Evolutionary conservation across 2,888 invertebrate species (phyloP).

Genomic region (Lasioglossum morio): DNA sequence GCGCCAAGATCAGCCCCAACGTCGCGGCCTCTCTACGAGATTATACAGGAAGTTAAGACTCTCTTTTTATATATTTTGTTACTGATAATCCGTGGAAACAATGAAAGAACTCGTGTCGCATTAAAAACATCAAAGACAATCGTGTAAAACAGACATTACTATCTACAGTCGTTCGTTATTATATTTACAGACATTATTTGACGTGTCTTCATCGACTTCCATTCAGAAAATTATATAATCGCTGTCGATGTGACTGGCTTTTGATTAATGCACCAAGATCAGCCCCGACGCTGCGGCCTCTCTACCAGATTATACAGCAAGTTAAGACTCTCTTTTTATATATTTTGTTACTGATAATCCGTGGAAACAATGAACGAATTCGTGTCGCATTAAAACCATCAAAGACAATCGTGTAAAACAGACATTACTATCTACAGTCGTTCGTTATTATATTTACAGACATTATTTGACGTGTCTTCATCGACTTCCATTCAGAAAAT

Average conservation of each 20-base stretch:
- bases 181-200: slow-evolving; percentile 44
- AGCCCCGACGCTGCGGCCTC: background rate
- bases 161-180: too few relatives aligned
- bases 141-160: too few relatives aligned
- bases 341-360: too few relatives aligned
- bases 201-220: slow-evolving; percentile 66
- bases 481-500: slow-evolving; percentile 48
- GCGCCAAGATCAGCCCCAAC: background rate
- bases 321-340: background rate
- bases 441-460: too few relatives aligned
- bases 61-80: background rate
- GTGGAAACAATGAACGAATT: background rate
- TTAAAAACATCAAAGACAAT: background rate
- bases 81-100: background rate
- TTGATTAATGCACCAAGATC: background rate
- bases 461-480: slow-evolving; percentile 63
- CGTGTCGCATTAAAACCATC: background rate
- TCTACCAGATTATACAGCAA: background rate
- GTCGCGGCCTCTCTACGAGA: background rate
- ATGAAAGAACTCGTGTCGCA: background rate
- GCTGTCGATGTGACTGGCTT: background rate
- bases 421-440: too few relatives aligned
- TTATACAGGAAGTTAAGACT: background rate
- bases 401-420: too few relatives aligned
- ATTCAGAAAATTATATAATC: slow-evolving; percentile 22